Conservation (phyloP, 1,140 invertebrate genomes). For the Diorhabda elongata region DNA sequence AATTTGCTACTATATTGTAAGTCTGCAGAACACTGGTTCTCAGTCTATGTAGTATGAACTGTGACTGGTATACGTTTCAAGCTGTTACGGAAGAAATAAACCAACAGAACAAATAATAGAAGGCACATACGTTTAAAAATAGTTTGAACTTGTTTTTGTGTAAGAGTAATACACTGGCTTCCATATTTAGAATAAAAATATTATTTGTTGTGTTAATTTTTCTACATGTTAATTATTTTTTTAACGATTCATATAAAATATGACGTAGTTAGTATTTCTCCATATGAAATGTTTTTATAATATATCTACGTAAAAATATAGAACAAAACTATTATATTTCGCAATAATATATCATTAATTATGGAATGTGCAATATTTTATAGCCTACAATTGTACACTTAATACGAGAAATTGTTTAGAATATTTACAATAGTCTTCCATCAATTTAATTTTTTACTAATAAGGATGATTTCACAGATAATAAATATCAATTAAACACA, state of each 20-base stretch:
- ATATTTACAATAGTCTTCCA: too few relatives aligned
- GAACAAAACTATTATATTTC: neutral
- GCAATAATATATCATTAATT: constrained; percentile 14
- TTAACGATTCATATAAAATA: constrained; percentile 10
- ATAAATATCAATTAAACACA: too few relatives aligned
- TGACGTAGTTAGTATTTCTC: constrained; percentile 11
- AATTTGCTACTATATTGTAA: too few relatives aligned
- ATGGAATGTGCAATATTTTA: constrained; percentile 23
- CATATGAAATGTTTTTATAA: constrained; percentile 11
- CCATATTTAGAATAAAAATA: constrained; percentile 10
- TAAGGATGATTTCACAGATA: too few relatives aligned
- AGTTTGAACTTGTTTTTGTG: constrained; percentile 7
- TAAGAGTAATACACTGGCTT: constrained; percentile 14
- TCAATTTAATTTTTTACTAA: too few relatives aligned
- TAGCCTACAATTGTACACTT: constrained; percentile 11
- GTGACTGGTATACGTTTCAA: too few relatives aligned
- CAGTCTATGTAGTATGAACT: too few relatives aligned
- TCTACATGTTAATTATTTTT: constrained; percentile 14
- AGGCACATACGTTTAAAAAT: neutral
- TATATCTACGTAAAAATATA: constrained; percentile 3
- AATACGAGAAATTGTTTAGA: too few relatives aligned
- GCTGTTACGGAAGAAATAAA: too few relatives aligned
- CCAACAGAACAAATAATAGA: too few relatives aligned
- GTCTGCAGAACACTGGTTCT: too few relatives aligned
- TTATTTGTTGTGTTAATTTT: constrained; percentile 13